Evolutionary conservation across 2,888 invertebrate species (phyloP).

Genomic region (Dermolepida albohirtum): DNA sequence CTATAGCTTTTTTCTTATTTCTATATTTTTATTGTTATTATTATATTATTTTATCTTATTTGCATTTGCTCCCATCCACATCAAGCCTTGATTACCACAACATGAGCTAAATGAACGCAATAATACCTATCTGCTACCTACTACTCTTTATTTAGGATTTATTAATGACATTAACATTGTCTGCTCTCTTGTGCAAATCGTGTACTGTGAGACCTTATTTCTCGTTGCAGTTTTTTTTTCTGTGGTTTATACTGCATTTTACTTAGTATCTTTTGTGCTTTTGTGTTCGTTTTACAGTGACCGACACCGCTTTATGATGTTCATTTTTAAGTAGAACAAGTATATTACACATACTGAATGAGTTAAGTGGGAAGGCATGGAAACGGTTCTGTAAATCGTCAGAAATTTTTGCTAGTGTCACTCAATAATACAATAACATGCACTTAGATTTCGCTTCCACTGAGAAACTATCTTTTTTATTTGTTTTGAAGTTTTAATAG

Average conservation of each 20-base stretch:
- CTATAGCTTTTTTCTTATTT: constrained; percentile 26
- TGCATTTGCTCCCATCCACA: constrained; percentile 27
- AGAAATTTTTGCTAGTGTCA: neutral
- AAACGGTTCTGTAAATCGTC: neutral
- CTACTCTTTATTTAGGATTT: constrained; percentile 39
- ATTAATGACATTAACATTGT: constrained; percentile 38
- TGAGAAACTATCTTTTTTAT: no score
- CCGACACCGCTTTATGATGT: constrained; percentile 24
- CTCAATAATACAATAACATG: no score
- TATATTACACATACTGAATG: neutral
- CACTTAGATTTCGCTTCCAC: no score
- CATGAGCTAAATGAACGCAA: constrained; percentile 34
- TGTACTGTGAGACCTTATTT: constrained; percentile 34
- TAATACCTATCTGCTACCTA: constrained; percentile 30
- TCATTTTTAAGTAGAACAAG: constrained; percentile 19
- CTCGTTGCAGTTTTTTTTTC: constrained; percentile 10
- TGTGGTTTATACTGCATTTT: neutral
- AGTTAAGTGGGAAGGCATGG: no score
- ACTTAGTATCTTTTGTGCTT: constrained; percentile 21
- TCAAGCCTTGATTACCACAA: constrained; percentile 45
- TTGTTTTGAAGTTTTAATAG: no score
- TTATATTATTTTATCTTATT: constrained; percentile 27
- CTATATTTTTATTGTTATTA: constrained; percentile 24
- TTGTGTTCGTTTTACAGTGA: constrained; percentile 5
- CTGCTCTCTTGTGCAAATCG: constrained; percentile 24